Conservation (phyloP, 37 sponge, comb jelly and placozoan genomes). For the Eunapius fragilis region DNA sequence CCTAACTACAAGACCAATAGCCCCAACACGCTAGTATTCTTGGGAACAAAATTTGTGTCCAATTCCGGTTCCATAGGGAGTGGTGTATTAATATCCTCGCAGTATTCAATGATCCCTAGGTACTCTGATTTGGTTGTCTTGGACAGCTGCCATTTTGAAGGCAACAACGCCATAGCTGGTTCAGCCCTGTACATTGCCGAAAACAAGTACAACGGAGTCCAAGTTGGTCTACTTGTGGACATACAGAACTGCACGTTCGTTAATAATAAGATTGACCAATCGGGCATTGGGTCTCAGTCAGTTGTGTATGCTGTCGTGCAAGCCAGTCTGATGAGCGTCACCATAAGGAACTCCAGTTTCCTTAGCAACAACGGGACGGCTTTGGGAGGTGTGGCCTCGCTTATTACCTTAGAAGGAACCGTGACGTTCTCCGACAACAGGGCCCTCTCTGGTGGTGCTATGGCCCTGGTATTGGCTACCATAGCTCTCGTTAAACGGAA, state of each 20-base stretch:
- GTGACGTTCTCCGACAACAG: slow-evolving; percentile 22
- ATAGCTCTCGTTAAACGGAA: slow-evolving; percentile 15
- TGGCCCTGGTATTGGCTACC: not conserved
- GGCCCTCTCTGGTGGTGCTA: slow-evolving; percentile 44
- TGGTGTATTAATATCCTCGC: slow-evolving; percentile 13
- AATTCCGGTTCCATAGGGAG: not conserved
- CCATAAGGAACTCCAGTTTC: slow-evolving; percentile 17
- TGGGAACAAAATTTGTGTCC: not conserved
- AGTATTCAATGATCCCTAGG: not conserved
- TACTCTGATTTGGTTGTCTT: not conserved
- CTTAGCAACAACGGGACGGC: slow-evolving; percentile 49
- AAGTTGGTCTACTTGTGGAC: slow-evolving; percentile 23
- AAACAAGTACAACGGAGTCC: slow-evolving; percentile 13
- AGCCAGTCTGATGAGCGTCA: not conserved
- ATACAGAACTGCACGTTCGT: slow-evolving; percentile 4
- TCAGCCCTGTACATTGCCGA: slow-evolving; percentile 25
- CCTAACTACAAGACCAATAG: too few relatives aligned
- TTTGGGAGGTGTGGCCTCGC: not conserved
- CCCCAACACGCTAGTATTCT: not conserved
- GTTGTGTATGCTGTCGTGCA: slow-evolving; percentile 16
- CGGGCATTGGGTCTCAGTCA: not conserved
- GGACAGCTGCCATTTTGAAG: slow-evolving; percentile 26
- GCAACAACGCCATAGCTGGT: slow-evolving; percentile 25
- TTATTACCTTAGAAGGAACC: slow-evolving; percentile 1
- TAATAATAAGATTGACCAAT: slow-evolving; percentile 9